Evolutionary conservation across 2,797 vertebrate genomes (phyloP).

Genomic region (Gymnoscopelus braueri): DNA sequence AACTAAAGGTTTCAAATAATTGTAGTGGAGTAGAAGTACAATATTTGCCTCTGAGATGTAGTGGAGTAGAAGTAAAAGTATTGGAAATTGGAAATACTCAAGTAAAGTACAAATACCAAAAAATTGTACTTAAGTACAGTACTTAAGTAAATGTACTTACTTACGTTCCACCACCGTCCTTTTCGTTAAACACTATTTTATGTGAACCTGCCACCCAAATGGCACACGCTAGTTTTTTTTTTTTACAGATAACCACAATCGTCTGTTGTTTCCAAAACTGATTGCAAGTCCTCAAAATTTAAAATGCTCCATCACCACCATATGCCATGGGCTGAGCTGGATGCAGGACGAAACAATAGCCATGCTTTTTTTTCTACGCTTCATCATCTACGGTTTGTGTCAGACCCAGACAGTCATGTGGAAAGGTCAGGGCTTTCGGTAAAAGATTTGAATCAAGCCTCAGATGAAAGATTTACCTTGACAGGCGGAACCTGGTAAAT

Average conservation of each 20-base stretch:
- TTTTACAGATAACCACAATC: background rate
- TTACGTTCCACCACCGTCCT: no score
- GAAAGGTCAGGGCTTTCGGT: conserved; percentile 80
- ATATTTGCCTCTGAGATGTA: no score
- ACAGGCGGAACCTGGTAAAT: conserved; percentile 73
- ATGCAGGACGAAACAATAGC: conserved; percentile 70
- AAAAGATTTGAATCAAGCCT: conserved; percentile 80
- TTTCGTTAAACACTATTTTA: background rate
- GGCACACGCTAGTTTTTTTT: background rate
- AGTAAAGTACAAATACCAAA: no score
- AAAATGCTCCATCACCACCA: background rate
- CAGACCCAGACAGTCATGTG: conserved; percentile 74
- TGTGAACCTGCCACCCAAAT: background rate
- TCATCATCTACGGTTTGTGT: conserved; percentile 78
- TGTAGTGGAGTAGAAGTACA: no score
- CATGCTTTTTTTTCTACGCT: conserved; percentile 59
- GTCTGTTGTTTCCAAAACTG: background rate
- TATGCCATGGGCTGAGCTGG: conserved; percentile 24
- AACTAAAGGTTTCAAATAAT: no score
- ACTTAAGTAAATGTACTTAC: no score
- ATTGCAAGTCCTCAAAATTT: no score
- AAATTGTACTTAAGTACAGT: no score
- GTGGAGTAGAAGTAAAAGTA: no score
- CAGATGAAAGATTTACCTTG: conserved; percentile 78
- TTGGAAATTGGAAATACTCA: no score